Evolutionary conservation across 2,888 invertebrate genomes (phyloP).

Genomic region (Marronus borbonicus): DNA sequence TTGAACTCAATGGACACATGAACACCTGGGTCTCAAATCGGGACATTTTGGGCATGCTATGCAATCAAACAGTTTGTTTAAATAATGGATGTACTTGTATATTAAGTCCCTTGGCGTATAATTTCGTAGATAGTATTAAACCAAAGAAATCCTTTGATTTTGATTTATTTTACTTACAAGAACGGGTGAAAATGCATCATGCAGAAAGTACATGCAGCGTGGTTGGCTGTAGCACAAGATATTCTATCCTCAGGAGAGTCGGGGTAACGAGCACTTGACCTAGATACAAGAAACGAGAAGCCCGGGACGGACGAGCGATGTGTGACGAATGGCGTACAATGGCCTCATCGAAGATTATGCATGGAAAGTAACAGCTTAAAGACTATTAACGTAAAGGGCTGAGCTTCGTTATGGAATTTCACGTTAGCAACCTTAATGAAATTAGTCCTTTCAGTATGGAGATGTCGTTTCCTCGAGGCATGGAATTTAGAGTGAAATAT

Average conservation of each 20-base stretch:
- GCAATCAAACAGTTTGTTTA: too few relatives aligned
- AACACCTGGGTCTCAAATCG: too few relatives aligned
- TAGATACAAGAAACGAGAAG: neutral
- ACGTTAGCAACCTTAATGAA: too few relatives aligned
- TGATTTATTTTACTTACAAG: slow-evolving; percentile 15
- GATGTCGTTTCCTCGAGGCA: neutral
- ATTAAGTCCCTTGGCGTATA: too few relatives aligned
- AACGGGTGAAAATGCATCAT: neutral
- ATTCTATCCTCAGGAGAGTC: neutral
- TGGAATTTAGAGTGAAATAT: neutral
- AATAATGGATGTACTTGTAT: too few relatives aligned
- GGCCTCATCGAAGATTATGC: slow-evolving; percentile 9
- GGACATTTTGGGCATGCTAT: neutral
- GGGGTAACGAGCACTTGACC: slow-evolving; percentile 28
- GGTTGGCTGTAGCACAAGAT: neutral
- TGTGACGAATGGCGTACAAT: neutral
- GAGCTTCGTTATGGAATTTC: neutral
- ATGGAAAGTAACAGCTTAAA: slow-evolving; percentile 3
- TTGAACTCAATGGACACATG: too few relatives aligned
- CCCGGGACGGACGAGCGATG: neutral
- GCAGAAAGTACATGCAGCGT: too few relatives aligned
- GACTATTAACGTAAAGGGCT: neutral
- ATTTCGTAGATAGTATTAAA: neutral
- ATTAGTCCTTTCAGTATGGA: neutral
- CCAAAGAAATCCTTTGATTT: neutral